phyloP scores from a whole-genome alignment of 2,797 vertebrate genomes.

The Falco rusticolus region DNA sequence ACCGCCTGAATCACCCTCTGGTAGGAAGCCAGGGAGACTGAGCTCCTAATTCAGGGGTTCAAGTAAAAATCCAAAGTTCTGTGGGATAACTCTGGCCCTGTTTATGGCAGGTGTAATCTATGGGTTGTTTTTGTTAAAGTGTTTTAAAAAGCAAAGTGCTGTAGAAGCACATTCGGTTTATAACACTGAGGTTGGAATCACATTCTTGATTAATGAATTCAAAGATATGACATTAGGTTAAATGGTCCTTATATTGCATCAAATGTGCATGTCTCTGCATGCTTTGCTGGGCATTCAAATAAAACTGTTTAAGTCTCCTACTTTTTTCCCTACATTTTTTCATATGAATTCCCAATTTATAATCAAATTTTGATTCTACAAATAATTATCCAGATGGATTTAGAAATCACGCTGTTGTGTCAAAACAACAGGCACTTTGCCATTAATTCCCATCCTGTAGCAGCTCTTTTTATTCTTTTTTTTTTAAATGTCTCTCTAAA shows the following conservation, averaged over 20 bases:
- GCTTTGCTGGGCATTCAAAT: not conserved
- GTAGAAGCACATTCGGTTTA: not conserved
- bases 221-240: not conserved
- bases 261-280: not conserved
- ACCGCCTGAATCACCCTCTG: not conserved
- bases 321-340: not conserved
- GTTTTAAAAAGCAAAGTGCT: not conserved
- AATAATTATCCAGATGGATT: slow-evolving; percentile 1
- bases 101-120: not conserved
- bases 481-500: slow-evolving; percentile 33
- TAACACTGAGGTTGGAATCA: not conserved
- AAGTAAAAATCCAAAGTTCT: not conserved
- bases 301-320: not conserved
- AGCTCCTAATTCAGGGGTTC: not conserved
- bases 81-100: not conserved
- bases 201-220: not conserved
- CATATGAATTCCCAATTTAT: not conserved
- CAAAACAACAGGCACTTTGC: slow-evolving; percentile 31
- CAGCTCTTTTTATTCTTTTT: not conserved
- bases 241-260: not conserved
- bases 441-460: not conserved
- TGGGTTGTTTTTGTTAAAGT: accelerated
- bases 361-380: slow-evolving; percentile 6
- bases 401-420: slow-evolving; percentile 6
- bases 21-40: not conserved